These are phyloP conservation scores for Melanotaenia boesemani DNA, from an alignment of 2,797 vertebrate species.

Conservation along the genomic window DNA sequence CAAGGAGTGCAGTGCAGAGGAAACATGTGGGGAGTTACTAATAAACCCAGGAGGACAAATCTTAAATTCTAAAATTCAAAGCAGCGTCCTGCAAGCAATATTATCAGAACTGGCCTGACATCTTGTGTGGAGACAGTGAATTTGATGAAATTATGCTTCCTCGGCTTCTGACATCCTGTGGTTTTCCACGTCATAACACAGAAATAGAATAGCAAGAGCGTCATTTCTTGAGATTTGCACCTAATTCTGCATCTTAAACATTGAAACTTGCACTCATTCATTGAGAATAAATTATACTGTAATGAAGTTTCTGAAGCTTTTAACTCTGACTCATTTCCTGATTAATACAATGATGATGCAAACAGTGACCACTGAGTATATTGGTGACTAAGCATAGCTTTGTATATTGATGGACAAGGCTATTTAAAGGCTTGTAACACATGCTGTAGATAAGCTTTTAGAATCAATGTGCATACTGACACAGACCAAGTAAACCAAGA, in stretches of 20 bases:
- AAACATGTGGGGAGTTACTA: neutral
- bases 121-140: neutral
- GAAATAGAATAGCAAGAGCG: slow-evolving; percentile 3
- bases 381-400: neutral
- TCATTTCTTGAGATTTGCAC: neutral
- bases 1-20: neutral
- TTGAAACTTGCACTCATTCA: neutral
- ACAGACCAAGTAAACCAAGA: slow-evolving; percentile 21
- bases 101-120: slow-evolving; percentile 6
- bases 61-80: slow-evolving; percentile 10
- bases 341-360: neutral
- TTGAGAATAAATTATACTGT: neutral
- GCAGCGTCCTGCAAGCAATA: neutral
- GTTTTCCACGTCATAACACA: slow-evolving; percentile 8
- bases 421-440: slow-evolving; percentile 17
- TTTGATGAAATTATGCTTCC: slow-evolving; percentile 17
- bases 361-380: neutral
- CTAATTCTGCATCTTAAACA: neutral
- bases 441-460: slow-evolving; percentile 11
- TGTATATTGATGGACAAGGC: slow-evolving; percentile 10
- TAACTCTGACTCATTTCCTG: neutral
- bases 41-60: neutral
- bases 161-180: slow-evolving; percentile 4
- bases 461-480: slow-evolving; percentile 18
- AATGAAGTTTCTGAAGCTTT: neutral